These are phyloP conservation scores for Bucco capensis DNA, from an alignment of 2,113 vertebrate species.

Conservation along the genomic window DNA sequence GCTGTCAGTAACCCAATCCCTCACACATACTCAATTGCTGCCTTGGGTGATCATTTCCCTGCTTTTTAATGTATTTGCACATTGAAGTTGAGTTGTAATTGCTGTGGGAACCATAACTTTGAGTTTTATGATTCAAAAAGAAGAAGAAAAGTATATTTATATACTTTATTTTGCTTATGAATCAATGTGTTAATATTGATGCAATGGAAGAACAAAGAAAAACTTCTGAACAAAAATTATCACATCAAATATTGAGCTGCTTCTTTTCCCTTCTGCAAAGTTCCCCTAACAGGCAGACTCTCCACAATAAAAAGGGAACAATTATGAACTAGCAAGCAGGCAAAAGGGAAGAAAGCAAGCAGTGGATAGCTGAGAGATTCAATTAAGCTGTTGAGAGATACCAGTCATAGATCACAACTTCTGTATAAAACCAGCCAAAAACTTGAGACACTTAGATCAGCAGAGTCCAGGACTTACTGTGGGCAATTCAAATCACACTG, in stretches of 20 bases:
- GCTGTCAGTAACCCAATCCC: neutral
- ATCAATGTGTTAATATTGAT: constrained; percentile 27
- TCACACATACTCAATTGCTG: neutral
- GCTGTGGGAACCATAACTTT: constrained; percentile 57
- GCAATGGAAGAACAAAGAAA: constrained; percentile 9
- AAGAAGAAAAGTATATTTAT: neutral
- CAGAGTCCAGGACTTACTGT: neutral
- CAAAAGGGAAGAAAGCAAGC: neutral
- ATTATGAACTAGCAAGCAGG: neutral
- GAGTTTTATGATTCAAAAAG: constrained; percentile 23
- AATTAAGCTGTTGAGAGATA: neutral
- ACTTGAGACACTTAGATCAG: neutral
- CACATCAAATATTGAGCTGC: neutral
- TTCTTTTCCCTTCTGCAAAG: neutral
- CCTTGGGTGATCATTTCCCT: constrained; percentile 17
- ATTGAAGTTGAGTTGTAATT: constrained; percentile 38
- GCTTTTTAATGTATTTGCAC: constrained; percentile 30
- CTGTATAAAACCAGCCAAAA: neutral
- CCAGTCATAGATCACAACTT: neutral
- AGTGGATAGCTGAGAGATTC: neutral
- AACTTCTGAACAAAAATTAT: neutral
- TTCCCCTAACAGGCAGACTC: neutral
- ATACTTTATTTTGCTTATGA: constrained; percentile 27
- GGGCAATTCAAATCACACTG: neutral
- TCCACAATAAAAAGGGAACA: neutral